A percentile compares a stretch with the other conserved stretches of the same genome.
These are phyloP conservation scores for Gallinago nigripennis DNA, from an alignment of 2,797 vertebrate species.

Conservation along the genomic window DNA sequence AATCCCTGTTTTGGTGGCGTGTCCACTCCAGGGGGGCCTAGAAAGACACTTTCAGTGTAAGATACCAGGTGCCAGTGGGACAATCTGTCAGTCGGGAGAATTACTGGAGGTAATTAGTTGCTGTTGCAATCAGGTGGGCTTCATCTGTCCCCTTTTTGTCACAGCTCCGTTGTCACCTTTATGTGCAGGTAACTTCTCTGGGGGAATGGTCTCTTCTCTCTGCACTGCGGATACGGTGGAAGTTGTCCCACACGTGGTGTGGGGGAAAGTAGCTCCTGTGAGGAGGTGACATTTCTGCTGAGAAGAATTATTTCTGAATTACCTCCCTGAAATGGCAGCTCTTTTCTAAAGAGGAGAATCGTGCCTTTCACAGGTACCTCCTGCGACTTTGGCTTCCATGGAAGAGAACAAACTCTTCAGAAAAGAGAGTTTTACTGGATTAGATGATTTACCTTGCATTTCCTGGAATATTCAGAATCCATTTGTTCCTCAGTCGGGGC, in stretches of 20 bases:
- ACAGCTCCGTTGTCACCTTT: background rate
- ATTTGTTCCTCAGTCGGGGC: background rate
- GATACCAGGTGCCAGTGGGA: too few relatives aligned
- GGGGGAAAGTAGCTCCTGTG: background rate
- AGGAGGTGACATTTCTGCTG: background rate
- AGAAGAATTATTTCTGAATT: background rate
- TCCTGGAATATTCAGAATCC: background rate
- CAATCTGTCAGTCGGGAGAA: background rate
- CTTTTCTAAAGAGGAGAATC: background rate
- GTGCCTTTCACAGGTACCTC: background rate
- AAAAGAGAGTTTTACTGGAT: background rate
- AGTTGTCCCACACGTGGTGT: background rate
- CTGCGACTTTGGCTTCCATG: accelerated
- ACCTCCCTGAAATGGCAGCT: background rate
- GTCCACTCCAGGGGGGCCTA: background rate
- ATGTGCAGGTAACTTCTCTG: background rate
- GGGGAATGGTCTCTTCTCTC: background rate
- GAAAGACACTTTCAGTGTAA: background rate
- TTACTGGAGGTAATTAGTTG: too few relatives aligned
- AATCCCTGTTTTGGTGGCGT: too few relatives aligned
- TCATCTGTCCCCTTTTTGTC: background rate
- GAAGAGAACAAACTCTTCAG: background rate
- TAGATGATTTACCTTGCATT: background rate
- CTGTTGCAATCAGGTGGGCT: background rate
- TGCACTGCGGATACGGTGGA: accelerated